Conservation (phyloP, 2,888 invertebrate genomes). For the Andrena chrysosceles region DNA sequence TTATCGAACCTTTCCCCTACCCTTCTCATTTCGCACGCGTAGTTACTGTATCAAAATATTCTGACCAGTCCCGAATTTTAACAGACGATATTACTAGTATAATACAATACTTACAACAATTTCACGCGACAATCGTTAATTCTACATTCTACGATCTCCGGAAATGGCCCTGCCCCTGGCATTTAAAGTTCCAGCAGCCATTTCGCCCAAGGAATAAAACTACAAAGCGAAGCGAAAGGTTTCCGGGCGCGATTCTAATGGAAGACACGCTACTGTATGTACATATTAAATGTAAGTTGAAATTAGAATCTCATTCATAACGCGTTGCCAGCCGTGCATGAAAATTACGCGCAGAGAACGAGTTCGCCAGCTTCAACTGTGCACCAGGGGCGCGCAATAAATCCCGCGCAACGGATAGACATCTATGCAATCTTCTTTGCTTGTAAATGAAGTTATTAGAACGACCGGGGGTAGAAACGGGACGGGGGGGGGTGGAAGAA, state of each 20-base stretch:
- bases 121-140: background rate
- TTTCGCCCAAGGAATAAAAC: background rate
- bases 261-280: slow-evolving; percentile 25
- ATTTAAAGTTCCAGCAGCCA: background rate
- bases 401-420: slow-evolving; percentile 4
- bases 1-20: too few relatives aligned
- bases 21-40: too few relatives aligned
- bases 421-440: background rate
- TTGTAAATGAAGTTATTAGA: slow-evolving; percentile 21
- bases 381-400: slow-evolving; percentile 10
- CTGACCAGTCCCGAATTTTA: background rate
- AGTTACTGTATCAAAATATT: too few relatives aligned
- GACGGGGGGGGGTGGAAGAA: background rate
- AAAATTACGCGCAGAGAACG: slow-evolving; percentile 8
- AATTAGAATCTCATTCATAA: slow-evolving; percentile 43
- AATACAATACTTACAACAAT: background rate
- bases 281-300: slow-evolving; percentile 24
- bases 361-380: background rate
- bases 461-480: background rate
- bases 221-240: background rate
- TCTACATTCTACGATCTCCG: background rate
- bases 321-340: slow-evolving; percentile 11
- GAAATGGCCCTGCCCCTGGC: background rate
- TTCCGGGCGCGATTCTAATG: background rate
- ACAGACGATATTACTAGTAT: too few relatives aligned